phyloP scores from a whole-genome alignment of 53 echinoderm and acorn worm genomes.

The Actinopyga echinites region DNA sequence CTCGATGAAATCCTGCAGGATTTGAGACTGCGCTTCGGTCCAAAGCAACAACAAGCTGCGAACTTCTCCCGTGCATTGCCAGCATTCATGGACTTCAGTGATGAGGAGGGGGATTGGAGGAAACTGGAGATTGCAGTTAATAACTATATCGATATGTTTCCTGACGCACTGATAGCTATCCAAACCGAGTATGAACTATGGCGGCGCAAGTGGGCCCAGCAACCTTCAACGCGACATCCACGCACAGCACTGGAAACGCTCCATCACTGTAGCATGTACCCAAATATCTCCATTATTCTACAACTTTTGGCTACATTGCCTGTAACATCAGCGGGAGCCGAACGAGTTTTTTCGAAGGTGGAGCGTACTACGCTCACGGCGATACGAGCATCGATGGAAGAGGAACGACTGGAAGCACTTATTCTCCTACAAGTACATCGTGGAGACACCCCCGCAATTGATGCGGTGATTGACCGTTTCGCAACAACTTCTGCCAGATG shows the following conservation, averaged over 20 bases:
- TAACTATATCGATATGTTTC: constrained; percentile 5
- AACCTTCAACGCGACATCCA: not conserved
- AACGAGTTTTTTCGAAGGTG: not conserved
- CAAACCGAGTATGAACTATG: constrained; percentile 1
- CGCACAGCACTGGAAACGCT: not conserved
- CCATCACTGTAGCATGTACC: not conserved
- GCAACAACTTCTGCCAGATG: constrained; percentile 4
- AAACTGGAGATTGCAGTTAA: constrained; percentile 21
- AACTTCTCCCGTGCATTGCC: constrained; percentile 17
- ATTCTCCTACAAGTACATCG: not conserved
- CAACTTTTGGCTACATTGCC: constrained; percentile 4
- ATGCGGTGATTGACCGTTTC: not conserved
- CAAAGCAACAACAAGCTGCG: constrained; percentile 21
- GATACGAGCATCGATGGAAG: constrained; percentile 9
- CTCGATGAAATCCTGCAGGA: not conserved
- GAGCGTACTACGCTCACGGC: not conserved
- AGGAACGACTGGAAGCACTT: not conserved
- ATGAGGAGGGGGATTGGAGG: constrained; percentile 9
- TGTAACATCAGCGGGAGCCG: constrained; percentile 4
- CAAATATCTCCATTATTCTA: not conserved
- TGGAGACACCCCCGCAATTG: not conserved
- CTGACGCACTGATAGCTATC: not conserved
- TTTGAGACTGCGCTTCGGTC: constrained; percentile 10
- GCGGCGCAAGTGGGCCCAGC: not conserved
- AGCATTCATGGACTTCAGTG: constrained; percentile 8